A percentile compares a stretch with the other conserved stretches of the same genome.
These are phyloP conservation scores for Thunnus thynnus DNA, from an alignment of 2,113 vertebrate species.

Conservation along the genomic window DNA sequence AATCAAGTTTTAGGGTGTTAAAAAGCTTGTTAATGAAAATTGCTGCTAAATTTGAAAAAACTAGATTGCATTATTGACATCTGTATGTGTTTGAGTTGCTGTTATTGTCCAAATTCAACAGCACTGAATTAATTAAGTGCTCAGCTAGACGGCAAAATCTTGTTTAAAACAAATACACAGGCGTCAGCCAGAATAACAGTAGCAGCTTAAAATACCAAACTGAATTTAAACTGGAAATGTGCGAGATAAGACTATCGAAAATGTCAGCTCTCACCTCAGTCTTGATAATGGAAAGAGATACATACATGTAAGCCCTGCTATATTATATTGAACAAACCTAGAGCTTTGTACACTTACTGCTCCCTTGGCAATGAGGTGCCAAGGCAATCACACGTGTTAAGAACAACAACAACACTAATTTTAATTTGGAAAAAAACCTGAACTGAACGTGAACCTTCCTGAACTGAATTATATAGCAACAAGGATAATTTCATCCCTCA, in stretches of 20 bases:
- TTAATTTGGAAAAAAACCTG: background rate
- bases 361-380: background rate
- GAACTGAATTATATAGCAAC: too few relatives aligned
- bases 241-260: background rate
- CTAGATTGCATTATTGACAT: background rate
- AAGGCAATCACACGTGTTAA: background rate
- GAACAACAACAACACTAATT: background rate
- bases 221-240: conserved; percentile 7
- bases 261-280: background rate
- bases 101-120: background rate
- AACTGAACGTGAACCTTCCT: too few relatives aligned
- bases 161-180: too few relatives aligned
- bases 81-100: background rate
- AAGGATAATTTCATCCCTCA: too few relatives aligned
- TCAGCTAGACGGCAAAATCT: too few relatives aligned
- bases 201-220: background rate
- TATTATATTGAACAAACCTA: background rate
- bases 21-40: background rate
- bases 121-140: too few relatives aligned
- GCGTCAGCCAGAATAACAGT: too few relatives aligned
- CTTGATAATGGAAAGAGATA: background rate
- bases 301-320: too few relatives aligned
- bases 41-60: background rate
- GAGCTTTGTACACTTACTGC: background rate
- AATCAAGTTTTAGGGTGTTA: background rate